phyloP scores from a whole-genome alignment of 2,797 vertebrate genomes.

The Poeciliopsis gracilis region DNA sequence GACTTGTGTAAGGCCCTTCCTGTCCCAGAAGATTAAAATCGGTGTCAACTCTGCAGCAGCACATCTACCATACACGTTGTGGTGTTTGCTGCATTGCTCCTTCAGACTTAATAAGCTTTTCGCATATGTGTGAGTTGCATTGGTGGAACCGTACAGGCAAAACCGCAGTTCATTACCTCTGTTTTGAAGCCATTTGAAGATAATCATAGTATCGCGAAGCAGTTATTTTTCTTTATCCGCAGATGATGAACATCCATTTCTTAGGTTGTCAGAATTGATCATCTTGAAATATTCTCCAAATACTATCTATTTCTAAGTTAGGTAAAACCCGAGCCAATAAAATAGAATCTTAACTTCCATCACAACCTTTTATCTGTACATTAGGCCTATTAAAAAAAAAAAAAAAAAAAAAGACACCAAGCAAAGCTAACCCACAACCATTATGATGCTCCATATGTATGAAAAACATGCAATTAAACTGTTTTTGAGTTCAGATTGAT shows the following conservation, averaged over 20 bases:
- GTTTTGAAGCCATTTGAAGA: neutral
- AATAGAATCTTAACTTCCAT: neutral
- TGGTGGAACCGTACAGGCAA: neutral
- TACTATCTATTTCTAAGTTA: neutral
- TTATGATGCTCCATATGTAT: neutral
- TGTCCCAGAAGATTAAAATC: constrained; percentile 21
- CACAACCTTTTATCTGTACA: neutral
- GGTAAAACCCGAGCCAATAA: neutral
- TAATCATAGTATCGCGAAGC: neutral
- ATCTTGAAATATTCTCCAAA: neutral
- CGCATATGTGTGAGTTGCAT: neutral
- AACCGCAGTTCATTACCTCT: neutral
- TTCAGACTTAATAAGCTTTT: constrained; percentile 5
- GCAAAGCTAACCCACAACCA: neutral
- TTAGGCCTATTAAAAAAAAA: neutral
- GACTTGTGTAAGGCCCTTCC: constrained; percentile 7
- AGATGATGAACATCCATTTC: neutral
- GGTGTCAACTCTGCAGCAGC: constrained; percentile 19
- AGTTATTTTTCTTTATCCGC: neutral
- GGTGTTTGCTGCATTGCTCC: constrained; percentile 7
- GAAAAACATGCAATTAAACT: neutral
- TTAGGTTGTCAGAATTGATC: neutral
- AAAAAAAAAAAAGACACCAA: neutral
- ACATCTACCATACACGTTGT: neutral
- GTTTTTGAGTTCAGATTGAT: neutral